Conservation (phyloP, 2,113 vertebrate species). For the Callorhinus ursinus region DNA sequence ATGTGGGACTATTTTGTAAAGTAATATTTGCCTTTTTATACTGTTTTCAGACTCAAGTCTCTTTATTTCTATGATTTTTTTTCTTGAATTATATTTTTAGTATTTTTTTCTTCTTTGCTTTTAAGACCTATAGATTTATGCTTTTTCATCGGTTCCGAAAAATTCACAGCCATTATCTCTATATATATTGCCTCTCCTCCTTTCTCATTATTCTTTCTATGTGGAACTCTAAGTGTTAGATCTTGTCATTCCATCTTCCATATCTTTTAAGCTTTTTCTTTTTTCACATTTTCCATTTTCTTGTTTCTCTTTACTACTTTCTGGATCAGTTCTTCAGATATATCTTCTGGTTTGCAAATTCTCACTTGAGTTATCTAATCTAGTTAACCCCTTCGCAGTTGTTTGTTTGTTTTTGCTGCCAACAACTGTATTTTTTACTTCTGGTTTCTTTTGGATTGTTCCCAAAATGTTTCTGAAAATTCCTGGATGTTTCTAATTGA, state of each 20-base stretch:
- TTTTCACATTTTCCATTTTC: background rate
- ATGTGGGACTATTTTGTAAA: background rate
- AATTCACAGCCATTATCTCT: background rate
- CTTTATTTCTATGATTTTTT: background rate
- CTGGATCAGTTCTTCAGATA: background rate
- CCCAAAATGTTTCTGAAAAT: conserved; percentile 31
- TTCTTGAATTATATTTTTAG: background rate
- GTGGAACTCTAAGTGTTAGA: background rate
- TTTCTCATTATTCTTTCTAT: background rate
- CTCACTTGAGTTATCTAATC: background rate
- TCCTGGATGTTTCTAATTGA: background rate
- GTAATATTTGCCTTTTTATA: background rate
- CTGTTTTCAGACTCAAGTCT: background rate
- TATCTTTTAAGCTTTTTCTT: background rate
- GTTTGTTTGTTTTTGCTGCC: background rate
- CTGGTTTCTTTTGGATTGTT: conserved; percentile 10
- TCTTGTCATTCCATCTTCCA: background rate
- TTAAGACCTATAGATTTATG: background rate
- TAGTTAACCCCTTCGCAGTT: background rate
- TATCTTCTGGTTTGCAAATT: background rate
- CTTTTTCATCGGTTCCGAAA: background rate
- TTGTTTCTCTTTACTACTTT: background rate
- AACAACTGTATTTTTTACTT: background rate
- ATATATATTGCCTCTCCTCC: background rate
- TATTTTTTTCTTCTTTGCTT: conserved; percentile 26